These are phyloP conservation scores for Zaprionus lachaisei DNA, from an alignment of 1,140 invertebrate genomes.

Conservation along the genomic window DNA sequence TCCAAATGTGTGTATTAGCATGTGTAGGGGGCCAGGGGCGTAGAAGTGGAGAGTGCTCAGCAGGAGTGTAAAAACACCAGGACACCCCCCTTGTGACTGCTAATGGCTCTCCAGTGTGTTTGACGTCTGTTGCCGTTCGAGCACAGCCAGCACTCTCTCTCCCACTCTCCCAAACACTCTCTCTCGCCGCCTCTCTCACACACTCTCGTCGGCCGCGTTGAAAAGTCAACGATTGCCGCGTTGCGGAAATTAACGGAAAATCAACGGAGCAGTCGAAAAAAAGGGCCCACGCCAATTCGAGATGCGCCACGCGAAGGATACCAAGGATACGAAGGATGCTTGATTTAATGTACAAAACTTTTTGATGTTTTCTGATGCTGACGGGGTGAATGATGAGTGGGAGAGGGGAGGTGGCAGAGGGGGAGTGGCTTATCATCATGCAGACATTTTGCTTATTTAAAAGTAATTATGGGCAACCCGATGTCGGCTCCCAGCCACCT, in stretches of 20 bases:
- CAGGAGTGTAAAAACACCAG: constrained; percentile 23
- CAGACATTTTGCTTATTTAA: constrained; percentile 71
- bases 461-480: constrained; percentile 74
- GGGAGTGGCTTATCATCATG: constrained; percentile 33
- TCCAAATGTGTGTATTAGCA: constrained; percentile 73
- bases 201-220: constrained; percentile 45
- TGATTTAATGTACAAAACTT: constrained; percentile 82
- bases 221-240: constrained; percentile 82
- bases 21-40: constrained; percentile 46
- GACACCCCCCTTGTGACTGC: constrained; percentile 50
- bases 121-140: constrained; percentile 32
- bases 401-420: constrained; percentile 22
- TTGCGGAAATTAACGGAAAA: constrained; percentile 83
- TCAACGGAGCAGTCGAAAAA: constrained; percentile 43
- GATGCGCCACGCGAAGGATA: neutral
- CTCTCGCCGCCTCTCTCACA: neutral
- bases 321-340: constrained; percentile 65
- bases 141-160: neutral
- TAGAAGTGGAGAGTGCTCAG: neutral
- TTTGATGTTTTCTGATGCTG: constrained; percentile 72
- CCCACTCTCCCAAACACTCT: neutral
- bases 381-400: neutral
- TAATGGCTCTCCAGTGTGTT: constrained; percentile 79
- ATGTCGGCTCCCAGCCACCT: constrained; percentile 42
- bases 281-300: constrained; percentile 46